Evolutionary conservation across 2,888 invertebrate genomes (phyloP).

Genomic region (Troides aeacus): DNA sequence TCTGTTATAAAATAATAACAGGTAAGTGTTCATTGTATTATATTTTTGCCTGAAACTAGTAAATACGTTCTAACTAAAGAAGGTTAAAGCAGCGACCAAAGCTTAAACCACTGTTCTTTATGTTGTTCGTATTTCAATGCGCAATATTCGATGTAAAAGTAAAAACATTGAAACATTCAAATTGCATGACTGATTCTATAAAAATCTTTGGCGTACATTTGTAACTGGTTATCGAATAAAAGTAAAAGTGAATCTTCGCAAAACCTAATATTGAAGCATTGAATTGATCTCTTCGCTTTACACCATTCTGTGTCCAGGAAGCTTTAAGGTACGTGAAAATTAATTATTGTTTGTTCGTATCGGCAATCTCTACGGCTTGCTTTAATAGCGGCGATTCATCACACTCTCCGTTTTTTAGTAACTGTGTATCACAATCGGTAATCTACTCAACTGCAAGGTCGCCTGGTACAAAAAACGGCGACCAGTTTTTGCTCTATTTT

Average conservation of each 20-base stretch:
- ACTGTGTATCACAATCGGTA: conserved; percentile 71
- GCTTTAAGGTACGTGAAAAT: conserved; percentile 47
- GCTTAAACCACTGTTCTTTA: conserved; percentile 30
- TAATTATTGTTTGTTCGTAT: conserved; percentile 49
- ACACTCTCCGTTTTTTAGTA: conserved; percentile 68
- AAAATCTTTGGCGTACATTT: conserved; percentile 63
- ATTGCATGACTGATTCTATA: conserved; percentile 58
- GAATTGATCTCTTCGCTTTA: conserved; percentile 53
- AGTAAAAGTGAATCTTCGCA: conserved; percentile 71
- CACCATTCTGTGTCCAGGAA: conserved; percentile 51
- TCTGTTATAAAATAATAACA: not conserved
- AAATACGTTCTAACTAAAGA: conserved; percentile 36
- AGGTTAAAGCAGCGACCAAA: conserved; percentile 53
- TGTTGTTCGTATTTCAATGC: conserved; percentile 21
- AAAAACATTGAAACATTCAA: conserved; percentile 56
- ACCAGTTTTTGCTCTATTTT: conserved; percentile 75
- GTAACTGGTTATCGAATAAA: conserved; percentile 68
- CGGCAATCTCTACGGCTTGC: conserved; percentile 50
- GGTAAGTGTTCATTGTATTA: not conserved
- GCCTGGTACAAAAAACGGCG: conserved; percentile 65
- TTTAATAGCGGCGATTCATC: conserved; percentile 60
- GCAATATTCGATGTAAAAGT: conserved; percentile 42
- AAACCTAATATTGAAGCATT: conserved; percentile 50
- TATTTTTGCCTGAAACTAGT: conserved; percentile 9
- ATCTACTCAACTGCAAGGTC: conserved; percentile 74